These are phyloP conservation scores for Anolis apletophallus DNA, from an alignment of 2,797 vertebrate genomes.

Conservation along the genomic window DNA sequence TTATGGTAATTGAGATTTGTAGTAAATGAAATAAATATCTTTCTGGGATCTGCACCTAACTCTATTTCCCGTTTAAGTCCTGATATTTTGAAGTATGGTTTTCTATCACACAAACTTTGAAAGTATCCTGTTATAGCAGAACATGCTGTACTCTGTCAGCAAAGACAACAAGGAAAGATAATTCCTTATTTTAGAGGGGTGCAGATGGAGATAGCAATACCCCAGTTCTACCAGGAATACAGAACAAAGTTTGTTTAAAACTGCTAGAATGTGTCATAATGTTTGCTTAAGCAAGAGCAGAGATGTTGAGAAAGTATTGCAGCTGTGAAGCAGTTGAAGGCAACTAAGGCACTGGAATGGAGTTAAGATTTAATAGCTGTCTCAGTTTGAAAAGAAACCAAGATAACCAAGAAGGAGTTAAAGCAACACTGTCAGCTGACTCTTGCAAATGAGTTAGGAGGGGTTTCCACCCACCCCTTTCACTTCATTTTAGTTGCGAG, in stretches of 20 bases:
- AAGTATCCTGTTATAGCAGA: neutral
- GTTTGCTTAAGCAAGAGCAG: constrained; percentile 74
- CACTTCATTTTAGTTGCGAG: constrained; percentile 64
- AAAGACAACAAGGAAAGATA: constrained; percentile 65
- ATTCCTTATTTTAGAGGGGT: constrained; percentile 49
- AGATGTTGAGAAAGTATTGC: constrained; percentile 63
- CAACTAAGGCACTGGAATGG: constrained; percentile 57
- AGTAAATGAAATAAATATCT: no score
- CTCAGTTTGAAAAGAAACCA: constrained; percentile 65
- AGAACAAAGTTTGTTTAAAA: constrained; percentile 70
- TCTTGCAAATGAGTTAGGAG: constrained; percentile 54
- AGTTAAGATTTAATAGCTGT: constrained; percentile 71
- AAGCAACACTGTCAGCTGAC: constrained; percentile 63
- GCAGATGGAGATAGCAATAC: constrained; percentile 55
- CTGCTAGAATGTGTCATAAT: constrained; percentile 72
- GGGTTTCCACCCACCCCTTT: no score
- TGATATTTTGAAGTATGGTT: no score
- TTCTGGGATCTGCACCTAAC: no score
- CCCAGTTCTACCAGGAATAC: constrained; percentile 49
- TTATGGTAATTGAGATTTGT: no score
- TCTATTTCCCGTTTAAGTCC: no score
- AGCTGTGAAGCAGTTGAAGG: constrained; percentile 71
- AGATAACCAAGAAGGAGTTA: constrained; percentile 59
- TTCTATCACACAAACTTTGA: no score
- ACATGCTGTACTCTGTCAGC: constrained; percentile 58